Evolutionary conservation across 2,888 invertebrate genomes (phyloP), one percentile per base, ranked within the genome.

Genomic region (Chaitophorus viminalis): DNA sequence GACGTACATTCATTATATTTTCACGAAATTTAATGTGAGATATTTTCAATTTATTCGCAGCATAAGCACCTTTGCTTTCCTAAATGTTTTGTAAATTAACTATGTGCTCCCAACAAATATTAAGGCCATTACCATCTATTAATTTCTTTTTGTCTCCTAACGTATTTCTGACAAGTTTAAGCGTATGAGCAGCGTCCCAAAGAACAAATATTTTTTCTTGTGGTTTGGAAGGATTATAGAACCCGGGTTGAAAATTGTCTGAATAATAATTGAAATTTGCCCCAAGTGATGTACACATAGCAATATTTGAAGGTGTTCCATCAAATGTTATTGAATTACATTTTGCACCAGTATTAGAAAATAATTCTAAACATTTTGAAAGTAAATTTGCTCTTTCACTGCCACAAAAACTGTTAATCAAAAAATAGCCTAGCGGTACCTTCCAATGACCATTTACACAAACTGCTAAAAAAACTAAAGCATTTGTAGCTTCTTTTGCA

Each of bases 111-210:
- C 90, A 89, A n/a, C 89, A 77, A 89, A 89, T 65, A 8, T 0
- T 36, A 25, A 33, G 11, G 21, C 39, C 31, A 25, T 85, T 68
- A n/a, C 85, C n/a, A 72, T 76, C 75, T 39, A 70, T 54, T 36
- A 77, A 17, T 60, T 33, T 52, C 31, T 54, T 25, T 85, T 76
- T 33, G 18, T 65, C 2, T n/a, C n/a, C n/a, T n/a, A n/a, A n/a
- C n/a, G n/a, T n/a, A n/a, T n/a, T n/a, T n/a, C n/a, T n/a, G n/a
- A 39, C 29, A 18, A 52, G 36, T 9, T 85, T 77, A 18, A 77
- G 33, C 76, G 60, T 89, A 54, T 89, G 90, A 79, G 89, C 85
- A 29, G 89, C 88, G 83, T 90, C 89, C 33, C 89, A 83, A 33
- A 90, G 89, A 36, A 89, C 76, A 83, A 84, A 89, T 68, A 90